These are phyloP conservation scores for Netta rufina DNA, from an alignment of 2,797 vertebrate species.

Conservation along the genomic window DNA sequence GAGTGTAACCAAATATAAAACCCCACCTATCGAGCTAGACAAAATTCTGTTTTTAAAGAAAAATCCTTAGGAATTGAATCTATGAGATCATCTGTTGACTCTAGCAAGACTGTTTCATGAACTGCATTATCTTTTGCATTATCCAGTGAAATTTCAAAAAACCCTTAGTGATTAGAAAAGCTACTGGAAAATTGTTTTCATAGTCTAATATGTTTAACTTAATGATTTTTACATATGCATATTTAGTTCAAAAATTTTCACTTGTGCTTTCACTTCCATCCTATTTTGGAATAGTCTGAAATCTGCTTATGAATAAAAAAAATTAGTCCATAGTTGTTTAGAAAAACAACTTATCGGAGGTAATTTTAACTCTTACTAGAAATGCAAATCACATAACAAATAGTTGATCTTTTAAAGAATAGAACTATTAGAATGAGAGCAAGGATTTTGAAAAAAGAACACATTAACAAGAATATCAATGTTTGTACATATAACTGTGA, in stretches of 20 bases:
- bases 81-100: not conserved
- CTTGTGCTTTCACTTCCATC: not conserved
- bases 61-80: not conserved
- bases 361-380: not conserved
- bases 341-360: not conserved
- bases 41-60: not conserved
- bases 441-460: not conserved
- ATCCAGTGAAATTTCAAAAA: not conserved
- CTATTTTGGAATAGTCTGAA: not conserved
- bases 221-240: not conserved
- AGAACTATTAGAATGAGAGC: not conserved
- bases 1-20: not conserved
- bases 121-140: not conserved
- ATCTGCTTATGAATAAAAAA: constrained; percentile 1
- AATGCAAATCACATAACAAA: not conserved
- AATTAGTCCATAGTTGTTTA: not conserved
- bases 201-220: not conserved
- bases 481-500: not conserved
- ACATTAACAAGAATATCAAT: not conserved
- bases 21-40: not conserved
- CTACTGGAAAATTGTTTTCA: not conserved
- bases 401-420: not conserved
- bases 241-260: not conserved
- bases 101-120: not conserved
- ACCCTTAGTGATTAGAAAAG: not conserved